These are phyloP conservation scores for Muraenolepis orangiensis DNA, from an alignment of 2,797 vertebrate species.

Conservation along the genomic window DNA sequence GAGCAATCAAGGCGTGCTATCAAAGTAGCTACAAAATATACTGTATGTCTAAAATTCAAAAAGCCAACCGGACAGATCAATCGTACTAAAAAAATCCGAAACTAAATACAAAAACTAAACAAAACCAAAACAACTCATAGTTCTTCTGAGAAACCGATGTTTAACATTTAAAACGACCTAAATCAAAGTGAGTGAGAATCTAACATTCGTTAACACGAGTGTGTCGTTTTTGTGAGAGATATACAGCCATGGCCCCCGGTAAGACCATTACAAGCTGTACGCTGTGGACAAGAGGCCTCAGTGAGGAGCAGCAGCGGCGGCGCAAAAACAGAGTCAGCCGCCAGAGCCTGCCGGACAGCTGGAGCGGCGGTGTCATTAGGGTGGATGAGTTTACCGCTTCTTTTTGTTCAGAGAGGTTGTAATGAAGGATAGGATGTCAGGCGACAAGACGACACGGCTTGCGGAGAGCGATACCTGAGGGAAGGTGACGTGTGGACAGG, in stretches of 20 bases:
- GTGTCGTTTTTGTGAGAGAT: background rate
- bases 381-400: slow-evolving; percentile 43
- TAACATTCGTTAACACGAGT: background rate
- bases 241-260: background rate
- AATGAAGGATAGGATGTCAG: slow-evolving; percentile 60
- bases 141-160: no score
- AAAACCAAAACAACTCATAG: no score
- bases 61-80: background rate
- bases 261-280: background rate
- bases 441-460: background rate
- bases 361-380: slow-evolving; percentile 49
- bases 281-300: slow-evolving; percentile 16
- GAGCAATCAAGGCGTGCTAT: no score
- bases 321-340: background rate
- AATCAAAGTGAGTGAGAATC: no score
- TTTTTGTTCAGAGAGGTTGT: slow-evolving; percentile 69
- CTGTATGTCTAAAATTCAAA: no score
- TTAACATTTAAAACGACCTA: no score
- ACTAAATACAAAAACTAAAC: background rate
- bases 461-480: slow-evolving; percentile 1
- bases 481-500: slow-evolving; percentile 20
- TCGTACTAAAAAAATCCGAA: background rate
- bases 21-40: no score
- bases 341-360: slow-evolving; percentile 13
- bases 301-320: no score